Evolutionary conservation across 2,113 vertebrate genomes (phyloP), one percentile per base, ranked within the genome.

Genomic region (Heterotilapia buettikoferi): DNA sequence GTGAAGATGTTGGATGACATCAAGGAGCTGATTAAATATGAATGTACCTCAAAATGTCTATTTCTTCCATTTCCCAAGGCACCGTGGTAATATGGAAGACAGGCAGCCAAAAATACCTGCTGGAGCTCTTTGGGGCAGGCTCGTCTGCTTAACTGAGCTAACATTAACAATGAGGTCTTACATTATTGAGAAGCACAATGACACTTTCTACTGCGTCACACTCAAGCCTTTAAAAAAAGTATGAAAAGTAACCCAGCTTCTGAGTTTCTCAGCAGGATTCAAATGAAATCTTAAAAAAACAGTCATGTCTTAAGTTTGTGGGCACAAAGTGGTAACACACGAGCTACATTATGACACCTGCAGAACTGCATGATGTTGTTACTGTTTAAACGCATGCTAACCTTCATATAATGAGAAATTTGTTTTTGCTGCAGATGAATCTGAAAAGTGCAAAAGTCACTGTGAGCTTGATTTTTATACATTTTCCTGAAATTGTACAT

Each of bases 21-120:
- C 26, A 78, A 13, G 45, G 29, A 80, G 43, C 12, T 80, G 26
- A 80, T 92, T 59, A 88, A 91, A 86, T 68, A 88, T 88, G 29
- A 82, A 87, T 86, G 36, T 5, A 7, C 14, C 29, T 52, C 33
- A 56, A 47, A 78, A 78, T 78, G 10, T 52, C 33, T 63, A 52
- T 86, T 86, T 68, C 45, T n/a, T 78, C 56, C 4, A 3, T 85
- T 66, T 83, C 56, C 84, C 86, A 78, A 31, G 26, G 71, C 45
- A 50, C 26, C 1, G 3, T 0, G 71, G 50, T 47, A 29, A 56
- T 66, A 80, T 40, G 6, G 21, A 84, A 50, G 80, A 80, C 68
- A 21, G 33, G 45, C 78, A 86, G 86, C 78, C 79, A 86, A 59
- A 89, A 89, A 89, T 90, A 92, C 71, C 87, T 84, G 79, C 80